Percentiles rank a stretch among this genome's conserved stretches.
Evolutionary conservation across 2,888 invertebrate genomes (phyloP).

Genomic region (Mesorhabditis sp.): DNA sequence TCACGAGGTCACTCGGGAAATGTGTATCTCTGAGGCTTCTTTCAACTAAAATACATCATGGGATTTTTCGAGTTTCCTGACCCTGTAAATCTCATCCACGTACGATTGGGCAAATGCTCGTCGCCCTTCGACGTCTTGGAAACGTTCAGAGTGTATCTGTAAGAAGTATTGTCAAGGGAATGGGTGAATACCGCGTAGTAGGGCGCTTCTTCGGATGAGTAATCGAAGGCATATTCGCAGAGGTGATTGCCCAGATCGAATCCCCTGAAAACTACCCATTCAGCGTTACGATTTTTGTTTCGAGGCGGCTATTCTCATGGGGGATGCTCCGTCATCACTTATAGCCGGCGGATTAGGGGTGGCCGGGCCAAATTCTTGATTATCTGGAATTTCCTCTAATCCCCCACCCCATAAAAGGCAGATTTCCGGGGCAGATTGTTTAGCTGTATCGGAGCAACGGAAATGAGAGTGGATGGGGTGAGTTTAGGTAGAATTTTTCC

Average conservation of each 20-base stretch:
- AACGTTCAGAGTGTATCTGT: slow-evolving; percentile 31
- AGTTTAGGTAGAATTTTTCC: neutral
- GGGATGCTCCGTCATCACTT: no score
- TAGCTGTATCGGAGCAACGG: neutral
- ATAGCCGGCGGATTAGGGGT: neutral
- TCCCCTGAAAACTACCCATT: slow-evolving; percentile 24
- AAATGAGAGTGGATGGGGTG: neutral
- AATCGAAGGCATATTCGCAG: slow-evolving; percentile 41
- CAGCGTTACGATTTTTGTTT: no score
- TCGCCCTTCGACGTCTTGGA: slow-evolving; percentile 28
- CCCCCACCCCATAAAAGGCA: neutral
- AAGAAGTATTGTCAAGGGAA: neutral
- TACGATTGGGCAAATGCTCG: slow-evolving; percentile 32
- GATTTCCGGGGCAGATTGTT: neutral
- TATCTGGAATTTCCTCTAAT: neutral
- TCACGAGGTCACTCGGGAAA: slow-evolving; percentile 36
- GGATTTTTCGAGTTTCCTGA: slow-evolving; percentile 7
- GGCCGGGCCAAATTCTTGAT: neutral
- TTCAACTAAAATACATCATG: slow-evolving; percentile 24
- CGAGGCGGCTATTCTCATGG: no score
- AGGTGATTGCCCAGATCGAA: slow-evolving; percentile 43
- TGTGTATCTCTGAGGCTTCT: slow-evolving; percentile 25
- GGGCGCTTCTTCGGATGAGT: slow-evolving; percentile 26
- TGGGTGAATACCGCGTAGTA: slow-evolving; percentile 20
- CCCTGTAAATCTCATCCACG: slow-evolving; percentile 35